Base-by-base conservation (phyloP, 2,888 invertebrate genomes). In the Arctia plantaginis region DNA sequence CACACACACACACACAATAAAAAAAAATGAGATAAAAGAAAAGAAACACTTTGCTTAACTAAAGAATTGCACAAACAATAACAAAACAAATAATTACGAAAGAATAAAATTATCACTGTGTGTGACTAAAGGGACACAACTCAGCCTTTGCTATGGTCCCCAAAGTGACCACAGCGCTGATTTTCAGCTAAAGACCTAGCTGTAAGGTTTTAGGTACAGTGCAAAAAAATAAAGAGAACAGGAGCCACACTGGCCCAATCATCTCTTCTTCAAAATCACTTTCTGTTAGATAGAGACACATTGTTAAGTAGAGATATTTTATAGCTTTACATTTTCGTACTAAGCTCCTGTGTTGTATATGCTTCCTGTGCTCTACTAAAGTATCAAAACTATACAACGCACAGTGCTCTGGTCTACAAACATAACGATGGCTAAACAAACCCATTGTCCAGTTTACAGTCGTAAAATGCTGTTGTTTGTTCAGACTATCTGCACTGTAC, bases 381-480 rank as follows among this genome's bases (percentile, higher is more conserved):
- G 13, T 67, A 30, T 33, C 47, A 30, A 51, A 64, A 23, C n/a
- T 30, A 8, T 30, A 64, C 30, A 23, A 71, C 20, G 23, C 13
- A 33, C 39, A 71, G 18, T 33, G 33, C 44, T 33, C 33, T 18
- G 47, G 30, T 33, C 47, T 47, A 47, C 64, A 71, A 64, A 30
- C 64, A 64, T 64, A 27, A 30, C 47, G 47, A 71, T 51, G 51
- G 65, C 59, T 66, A 33, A 66, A 66, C 70, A 33, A 66, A 70
- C 39, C 59, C 73, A 70, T 59, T 80, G 76, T 82, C 62, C 76
- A 75, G 80, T 82, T 82, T 79, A 64, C 69, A 77, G 74, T 76
- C 83, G 78, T 83, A 83, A 83, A 67, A 83, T 73, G 77, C 72
- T 55, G 71, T 77, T 83, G 84, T 82, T 83, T 80, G 82, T 76